Base-by-base conservation (phyloP, 64 coral and sea anemone species). In the Pachyseris speciosa region DNA sequence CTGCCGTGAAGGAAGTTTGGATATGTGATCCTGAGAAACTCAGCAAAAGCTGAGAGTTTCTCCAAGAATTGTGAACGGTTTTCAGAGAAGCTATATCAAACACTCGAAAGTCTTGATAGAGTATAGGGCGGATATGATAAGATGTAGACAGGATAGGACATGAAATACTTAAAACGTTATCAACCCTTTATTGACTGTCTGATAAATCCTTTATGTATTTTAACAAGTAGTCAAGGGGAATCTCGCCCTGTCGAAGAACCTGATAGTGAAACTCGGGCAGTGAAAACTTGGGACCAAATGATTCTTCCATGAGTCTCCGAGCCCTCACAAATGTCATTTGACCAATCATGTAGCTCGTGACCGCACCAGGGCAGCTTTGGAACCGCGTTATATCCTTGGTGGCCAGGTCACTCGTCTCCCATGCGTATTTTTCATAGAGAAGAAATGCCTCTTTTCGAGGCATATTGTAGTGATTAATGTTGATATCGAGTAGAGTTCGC, bases 301-400 rank as follows among this genome's bases (percentile, higher is more conserved):
- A 44, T 42, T 72, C 38, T 26, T 43, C 19, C 69, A 43, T 72
- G 37, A 72, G 69, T 72, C 6, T 72, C 42, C 69, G 16, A 20
- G 69, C 69, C 4, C 37, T 22, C 2, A 43, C 36, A 43, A 72
- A 72, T 10, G 69, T 72, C 37, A 72, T 43, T 72, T 89, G 87
- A 8, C 87, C 87, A 37, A 89, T 53, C 87, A 89, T 78, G 55
- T 89, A 89, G 27, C 87, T 89, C 1, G 75, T 74, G 5, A 61
- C 72, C 34, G 32, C 71, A n/a, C 87, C 87, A 2, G 42, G 71
- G 36, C 58, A 27, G 34, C 87, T 89, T 53, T 89, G 87, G 59
- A 78, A 89, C 31, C 87, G 87, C 25, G 87, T 89, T 22, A 89
- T 69, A 49, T 89, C 87, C 47, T 89, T 78, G 29, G 38, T 16